These are phyloP conservation scores for Sipha maydis DNA, from an alignment of 2,888 invertebrate genomes.

Conservation along the genomic window DNA sequence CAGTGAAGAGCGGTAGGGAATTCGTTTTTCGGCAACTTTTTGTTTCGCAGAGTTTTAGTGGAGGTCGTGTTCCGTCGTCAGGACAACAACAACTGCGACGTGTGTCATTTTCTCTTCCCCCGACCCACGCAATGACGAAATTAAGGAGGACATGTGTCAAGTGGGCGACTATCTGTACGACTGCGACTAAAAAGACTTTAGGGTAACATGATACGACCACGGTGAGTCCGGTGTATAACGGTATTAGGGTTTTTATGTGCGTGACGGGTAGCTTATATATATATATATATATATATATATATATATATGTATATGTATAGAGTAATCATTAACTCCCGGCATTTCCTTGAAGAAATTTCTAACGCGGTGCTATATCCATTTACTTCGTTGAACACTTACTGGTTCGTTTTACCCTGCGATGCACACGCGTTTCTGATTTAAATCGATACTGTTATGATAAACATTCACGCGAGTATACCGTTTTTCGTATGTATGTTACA, in stretches of 20 bases:
- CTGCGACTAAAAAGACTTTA: conserved; percentile 36
- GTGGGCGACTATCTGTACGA: conserved; percentile 2
- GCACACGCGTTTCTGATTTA: too few species aligned
- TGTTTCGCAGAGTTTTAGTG: conserved; percentile 11
- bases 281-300: too few species aligned
- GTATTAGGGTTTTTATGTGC: not conserved
- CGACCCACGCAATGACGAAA: not conserved
- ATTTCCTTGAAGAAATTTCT: not conserved
- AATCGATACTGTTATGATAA: too few species aligned
- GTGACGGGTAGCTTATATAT: not conserved
- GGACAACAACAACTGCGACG: conserved; percentile 11
- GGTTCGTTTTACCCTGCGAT: too few species aligned
- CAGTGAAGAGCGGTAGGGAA: not conserved
- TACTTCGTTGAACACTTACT: too few species aligned
- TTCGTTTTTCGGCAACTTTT: conserved; percentile 41
- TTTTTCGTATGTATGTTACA: too few species aligned
- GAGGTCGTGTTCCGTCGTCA: conserved; percentile 21
- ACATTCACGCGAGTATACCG: too few species aligned
- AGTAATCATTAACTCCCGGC: not conserved
- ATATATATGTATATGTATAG: too few species aligned
- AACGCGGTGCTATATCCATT: too few species aligned
- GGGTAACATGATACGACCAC: conserved; percentile 27
- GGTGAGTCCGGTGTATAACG: conserved; percentile 11
- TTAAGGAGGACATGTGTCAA: conserved; percentile 43
- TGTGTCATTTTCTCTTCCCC: conserved; percentile 35